Base-by-base conservation (phyloP, 2,113 vertebrate genomes). In the Cygnus buccinator region DNA sequence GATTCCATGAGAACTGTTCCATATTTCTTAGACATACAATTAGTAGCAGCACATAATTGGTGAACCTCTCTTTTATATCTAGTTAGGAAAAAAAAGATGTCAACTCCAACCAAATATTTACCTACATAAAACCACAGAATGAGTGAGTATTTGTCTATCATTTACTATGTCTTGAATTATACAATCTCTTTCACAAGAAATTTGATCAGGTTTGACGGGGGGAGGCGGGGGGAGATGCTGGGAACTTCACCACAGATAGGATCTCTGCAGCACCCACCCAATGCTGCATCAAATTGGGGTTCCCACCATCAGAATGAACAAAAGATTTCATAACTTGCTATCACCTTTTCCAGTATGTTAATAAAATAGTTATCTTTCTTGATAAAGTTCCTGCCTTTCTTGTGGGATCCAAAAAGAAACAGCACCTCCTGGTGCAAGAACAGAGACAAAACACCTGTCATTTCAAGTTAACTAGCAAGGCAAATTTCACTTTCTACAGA, bases 51-150 rank as follows among this genome's bases (percentile, higher is more conserved):
- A 99, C 98, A 0, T 99, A 99, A 98, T 99, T 99, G 80, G 99
- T 99, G 97, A 99, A 99, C 61, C 99, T 98, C 93, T 99, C 99
- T 95, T 99, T 99, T 96, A 99, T 99, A 97, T 99, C 99, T 99
- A 97, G 67, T 96, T 95, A 58, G 78, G 92, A 96, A 97, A 83
- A 29, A 93, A 50, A 83, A 25, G 72, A 61, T 81, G n/a, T 87
- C 28, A 95, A 58, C 22, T 79, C 28, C 35, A 63, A 67, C 91
- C 26, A 84, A 92, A 84, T 5, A 37, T 75, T 63, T 77, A 76
- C 46, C 21, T 10, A 48, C 46, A 48, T 48, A 48, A 48, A 48
- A 48, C 46, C 46, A 48, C 20, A 48, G 46, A 48, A 48, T 21
- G 46, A 43, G 46, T 21, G 46, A 43, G 46, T 48, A 48, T 48